These are phyloP conservation scores for Araneus ventricosus DNA, from an alignment of 1,140 invertebrate species.

Conservation along the genomic window DNA sequence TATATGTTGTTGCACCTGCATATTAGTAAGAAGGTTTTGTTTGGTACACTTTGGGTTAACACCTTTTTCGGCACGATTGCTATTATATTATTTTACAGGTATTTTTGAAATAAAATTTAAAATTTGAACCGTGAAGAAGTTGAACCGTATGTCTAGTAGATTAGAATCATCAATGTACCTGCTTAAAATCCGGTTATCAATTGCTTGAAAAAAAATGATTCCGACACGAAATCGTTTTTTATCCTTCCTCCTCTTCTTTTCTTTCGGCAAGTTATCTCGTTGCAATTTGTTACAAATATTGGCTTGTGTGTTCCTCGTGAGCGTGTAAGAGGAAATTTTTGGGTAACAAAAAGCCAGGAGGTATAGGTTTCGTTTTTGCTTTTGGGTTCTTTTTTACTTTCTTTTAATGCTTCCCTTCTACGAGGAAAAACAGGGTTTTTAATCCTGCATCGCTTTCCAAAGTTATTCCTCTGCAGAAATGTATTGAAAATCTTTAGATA, in stretches of 20 bases:
- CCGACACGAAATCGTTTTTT: not conserved
- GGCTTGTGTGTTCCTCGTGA: constrained; percentile 19
- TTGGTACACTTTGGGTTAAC: too few species aligned
- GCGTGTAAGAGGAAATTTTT: not conserved
- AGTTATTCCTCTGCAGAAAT: not conserved
- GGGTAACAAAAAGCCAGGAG: constrained; percentile 1
- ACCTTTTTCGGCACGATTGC: too few species aligned
- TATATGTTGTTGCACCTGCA: too few species aligned
- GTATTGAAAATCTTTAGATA: constrained; percentile 50
- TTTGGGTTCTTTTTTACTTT: not conserved
- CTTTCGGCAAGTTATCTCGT: not conserved
- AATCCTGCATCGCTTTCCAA: constrained; percentile 30
- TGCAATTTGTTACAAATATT: constrained; percentile 29
- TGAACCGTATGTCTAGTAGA: not conserved
- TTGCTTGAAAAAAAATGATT: not conserved
- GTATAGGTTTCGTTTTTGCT: constrained; percentile 16
- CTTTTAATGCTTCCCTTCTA: not conserved
- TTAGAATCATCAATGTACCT: not conserved
- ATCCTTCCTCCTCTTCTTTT: not conserved
- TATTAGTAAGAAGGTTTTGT: too few species aligned
- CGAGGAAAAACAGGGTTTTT: not conserved
- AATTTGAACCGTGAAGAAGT: too few species aligned
- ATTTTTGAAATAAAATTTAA: too few species aligned
- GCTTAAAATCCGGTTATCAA: not conserved
- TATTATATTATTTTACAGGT: too few species aligned